Evolutionary conservation across 2,113 vertebrate species (phyloP), one percentile per base, ranked within the genome.

Genomic region (Clupea harengus): DNA sequence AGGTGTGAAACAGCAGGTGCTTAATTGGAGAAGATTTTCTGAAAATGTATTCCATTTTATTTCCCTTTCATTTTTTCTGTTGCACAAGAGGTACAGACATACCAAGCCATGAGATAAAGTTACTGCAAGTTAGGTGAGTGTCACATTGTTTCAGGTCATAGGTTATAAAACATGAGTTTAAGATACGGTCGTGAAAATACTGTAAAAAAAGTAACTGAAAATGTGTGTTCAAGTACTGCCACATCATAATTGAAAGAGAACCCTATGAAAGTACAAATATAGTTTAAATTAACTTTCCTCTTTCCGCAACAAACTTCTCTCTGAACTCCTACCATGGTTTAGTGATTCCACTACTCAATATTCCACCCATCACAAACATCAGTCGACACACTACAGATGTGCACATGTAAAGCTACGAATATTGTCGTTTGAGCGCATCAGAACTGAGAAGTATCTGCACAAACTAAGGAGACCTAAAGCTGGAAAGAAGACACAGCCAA

Each of bases 61-160:
- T 78, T 11, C 72, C 72, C n/a, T 67, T 28, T 28, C 1, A 10
- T 67, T 78, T 78, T 78, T 78, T 78, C 72, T 5, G 28, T 78
- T 78, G 72, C 32, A 78, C 28, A 15, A 39, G 11, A 78, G 72
- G 28, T 78, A 75, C 67, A 78, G 72, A 78, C 72, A 78, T 39
- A 78, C 54, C 25, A 78, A 78, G 72, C 72, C 72, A 32, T 39
- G 72, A 44, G 32, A 78, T 78, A 78, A 39, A 78, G 72, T 39
- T 78, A 78, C 72, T 44, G 72, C 28, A 39, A 78, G 13, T 5
- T 11, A 32, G 72, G 11, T 78, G 72, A 78, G 39, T 39, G 28
- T 17, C 32, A 78, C 72, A 78, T 78, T 39, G 10, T 60, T 60
- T 60, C 20, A 60, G 4, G 25, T 39, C 72, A 39, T 39, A 39